Evolutionary conservation across 2,888 invertebrate genomes (phyloP).

Genomic region (Seira ritae): DNA sequence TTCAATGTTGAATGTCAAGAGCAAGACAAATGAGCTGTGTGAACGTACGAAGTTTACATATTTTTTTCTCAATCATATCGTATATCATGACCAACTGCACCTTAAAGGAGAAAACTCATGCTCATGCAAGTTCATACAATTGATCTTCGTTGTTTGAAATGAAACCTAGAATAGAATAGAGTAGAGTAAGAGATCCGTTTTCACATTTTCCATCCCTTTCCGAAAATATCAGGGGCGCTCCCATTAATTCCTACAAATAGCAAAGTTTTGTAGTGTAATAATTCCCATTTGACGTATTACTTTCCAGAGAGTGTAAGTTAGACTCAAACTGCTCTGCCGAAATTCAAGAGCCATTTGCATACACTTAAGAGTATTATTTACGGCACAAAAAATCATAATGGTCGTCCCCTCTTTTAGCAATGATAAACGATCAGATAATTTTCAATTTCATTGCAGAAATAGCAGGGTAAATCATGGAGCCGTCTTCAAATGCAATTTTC

Average conservation of each 20-base stretch:
- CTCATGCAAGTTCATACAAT: no score
- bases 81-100: no score
- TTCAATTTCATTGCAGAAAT: constrained; percentile 14
- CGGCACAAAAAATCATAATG: constrained; percentile 4
- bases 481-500: background rate
- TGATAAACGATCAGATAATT: constrained; percentile 33
- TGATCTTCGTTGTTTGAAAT: no score
- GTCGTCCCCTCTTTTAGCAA: background rate
- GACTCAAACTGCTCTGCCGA: background rate
- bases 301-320: background rate
- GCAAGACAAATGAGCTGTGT: constrained; percentile 59
- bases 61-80: background rate
- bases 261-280: background rate
- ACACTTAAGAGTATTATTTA: constrained; percentile 7
- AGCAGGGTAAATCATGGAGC: constrained; percentile 22
- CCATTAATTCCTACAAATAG: background rate
- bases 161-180: no score
- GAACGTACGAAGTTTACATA: constrained; percentile 43
- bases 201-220: no score
- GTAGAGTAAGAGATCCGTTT: no score
- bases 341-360: constrained; percentile 7
- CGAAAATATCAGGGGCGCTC: no score
- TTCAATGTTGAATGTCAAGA: constrained; percentile 46
- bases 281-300: background rate
- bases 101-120: no score